Base-by-base conservation (phyloP, 2,797 vertebrate species). In the Melanotaenia trifasciata region DNA sequence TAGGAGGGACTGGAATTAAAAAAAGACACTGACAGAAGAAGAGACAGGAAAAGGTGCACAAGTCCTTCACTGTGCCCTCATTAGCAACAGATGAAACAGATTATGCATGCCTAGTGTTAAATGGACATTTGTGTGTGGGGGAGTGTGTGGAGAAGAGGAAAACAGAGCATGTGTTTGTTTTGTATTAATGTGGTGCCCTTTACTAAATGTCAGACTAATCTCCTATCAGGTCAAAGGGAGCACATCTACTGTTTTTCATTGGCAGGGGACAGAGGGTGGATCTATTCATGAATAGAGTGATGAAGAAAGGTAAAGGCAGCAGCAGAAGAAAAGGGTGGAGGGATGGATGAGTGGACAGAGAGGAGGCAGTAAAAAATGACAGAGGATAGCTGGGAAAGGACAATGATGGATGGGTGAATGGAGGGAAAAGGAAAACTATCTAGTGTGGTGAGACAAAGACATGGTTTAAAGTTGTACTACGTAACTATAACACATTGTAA, bases 161-260 rank as follows among this genome's bases (percentile, higher is more conserved):
- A 8, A 51, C 45, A 20, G 88, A 78, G 85, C 78, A 65, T 38
- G 87, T 92, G 89, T 68, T 90, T 86, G 68, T 88, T 91, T 87
- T 93, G 89, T 93, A 94, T 93, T 96, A 96, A 96, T 95, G 89
- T 70, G 72, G 76, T 96, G 94, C 94, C 96, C 95, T 97, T 98
- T 97, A 86, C 89, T 87, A 96, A 96, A 96, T 96, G 95, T 96
- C 95, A 95, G 81, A 86, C 94, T 95, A 94, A 96, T 96, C 94
- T 95, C 82, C 94, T 94, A 96, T 96, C 95, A 93, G 95, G 95
- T 96, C 96, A 96, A 93, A 82, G 91, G 90, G 94, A 92, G 86
- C 78, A 79, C 73, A 88, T 93, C 92, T 92, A 91, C 92, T 90
- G 93, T 93, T 91, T 89, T 81, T 90, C 88, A 83, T 84, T 76